Conservation (phyloP, 1,140 invertebrate species). For the Tenebrio molitor region DNA sequence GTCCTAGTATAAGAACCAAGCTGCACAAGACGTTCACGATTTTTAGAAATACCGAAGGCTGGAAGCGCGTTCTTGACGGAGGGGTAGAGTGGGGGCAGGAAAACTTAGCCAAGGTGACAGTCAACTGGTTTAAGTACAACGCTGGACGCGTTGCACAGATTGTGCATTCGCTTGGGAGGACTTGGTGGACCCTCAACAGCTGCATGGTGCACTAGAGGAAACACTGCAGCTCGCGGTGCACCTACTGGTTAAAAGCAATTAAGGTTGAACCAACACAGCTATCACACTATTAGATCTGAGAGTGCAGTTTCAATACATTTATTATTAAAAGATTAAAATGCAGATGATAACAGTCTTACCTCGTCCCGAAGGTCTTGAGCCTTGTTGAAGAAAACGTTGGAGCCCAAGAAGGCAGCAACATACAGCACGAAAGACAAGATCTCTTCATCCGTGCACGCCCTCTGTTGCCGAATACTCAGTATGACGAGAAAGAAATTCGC, state of each 20-base stretch:
- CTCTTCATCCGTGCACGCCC: neutral
- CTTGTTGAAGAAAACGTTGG: slow-evolving; percentile 4
- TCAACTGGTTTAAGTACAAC: neutral
- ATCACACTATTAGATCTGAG: too few species aligned
- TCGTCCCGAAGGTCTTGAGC: neutral
- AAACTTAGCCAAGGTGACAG: neutral
- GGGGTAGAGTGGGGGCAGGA: neutral
- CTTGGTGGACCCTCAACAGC: too few species aligned
- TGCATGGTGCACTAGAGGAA: too few species aligned
- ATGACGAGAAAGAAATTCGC: slow-evolving; percentile 3
- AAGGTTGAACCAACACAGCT: too few species aligned
- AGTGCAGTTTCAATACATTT: too few species aligned
- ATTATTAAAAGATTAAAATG: too few species aligned
- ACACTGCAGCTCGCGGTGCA: too few species aligned
- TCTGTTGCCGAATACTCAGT: neutral
- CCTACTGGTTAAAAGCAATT: too few species aligned
- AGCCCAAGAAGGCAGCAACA: slow-evolving; percentile 6
- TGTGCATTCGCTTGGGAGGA: neutral
- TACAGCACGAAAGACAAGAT: slow-evolving; percentile 13
- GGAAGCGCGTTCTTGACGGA: neutral
- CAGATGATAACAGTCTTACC: neutral
- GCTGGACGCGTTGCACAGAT: neutral
- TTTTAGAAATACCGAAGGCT: neutral
- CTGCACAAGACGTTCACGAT: neutral
- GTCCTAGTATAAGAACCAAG: neutral